Evolutionary conservation across 2,797 vertebrate genomes (phyloP).

Genomic region (Bradypodion ventrale): DNA sequence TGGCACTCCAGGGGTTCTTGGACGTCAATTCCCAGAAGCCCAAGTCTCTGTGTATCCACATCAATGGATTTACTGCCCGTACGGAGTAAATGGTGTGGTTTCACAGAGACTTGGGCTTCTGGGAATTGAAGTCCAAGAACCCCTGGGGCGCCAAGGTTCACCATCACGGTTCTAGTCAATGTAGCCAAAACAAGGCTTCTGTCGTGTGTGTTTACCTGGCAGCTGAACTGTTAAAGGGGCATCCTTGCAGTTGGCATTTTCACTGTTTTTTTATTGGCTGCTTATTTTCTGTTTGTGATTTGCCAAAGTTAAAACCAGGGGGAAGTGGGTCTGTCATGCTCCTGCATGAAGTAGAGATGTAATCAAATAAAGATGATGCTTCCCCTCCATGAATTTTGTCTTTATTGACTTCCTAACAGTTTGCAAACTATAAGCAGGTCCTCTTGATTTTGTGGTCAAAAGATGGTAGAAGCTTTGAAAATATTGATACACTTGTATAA

Average conservation of each 20-base stretch:
- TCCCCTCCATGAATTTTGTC: slow-evolving; percentile 52
- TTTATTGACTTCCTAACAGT: slow-evolving; percentile 7
- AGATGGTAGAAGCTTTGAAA: not conserved
- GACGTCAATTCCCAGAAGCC: no score
- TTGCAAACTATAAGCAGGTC: not conserved
- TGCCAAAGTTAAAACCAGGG: slow-evolving; percentile 90
- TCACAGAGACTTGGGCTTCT: no score
- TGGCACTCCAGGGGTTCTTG: no score
- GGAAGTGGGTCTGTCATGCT: slow-evolving; percentile 83
- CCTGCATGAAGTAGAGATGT: slow-evolving; percentile 84
- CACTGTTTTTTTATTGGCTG: slow-evolving; percentile 86
- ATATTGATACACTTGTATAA: not conserved
- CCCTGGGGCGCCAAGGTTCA: no score
- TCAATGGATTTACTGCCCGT: no score
- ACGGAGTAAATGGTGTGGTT: no score
- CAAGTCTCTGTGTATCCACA: no score
- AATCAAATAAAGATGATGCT: slow-evolving; percentile 83
- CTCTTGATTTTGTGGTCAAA: not conserved
- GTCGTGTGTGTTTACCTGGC: slow-evolving; percentile 88
- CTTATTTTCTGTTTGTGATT: slow-evolving; percentile 76
- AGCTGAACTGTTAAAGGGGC: slow-evolving; percentile 80
- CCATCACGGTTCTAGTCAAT: slow-evolving; percentile 69
- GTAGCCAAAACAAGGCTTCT: slow-evolving; percentile 81
- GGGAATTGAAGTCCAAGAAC: no score
- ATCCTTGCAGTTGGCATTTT: slow-evolving; percentile 75